Conservation (phyloP, 2,113 vertebrate genomes). For the Eleginops maclovinus region DNA sequence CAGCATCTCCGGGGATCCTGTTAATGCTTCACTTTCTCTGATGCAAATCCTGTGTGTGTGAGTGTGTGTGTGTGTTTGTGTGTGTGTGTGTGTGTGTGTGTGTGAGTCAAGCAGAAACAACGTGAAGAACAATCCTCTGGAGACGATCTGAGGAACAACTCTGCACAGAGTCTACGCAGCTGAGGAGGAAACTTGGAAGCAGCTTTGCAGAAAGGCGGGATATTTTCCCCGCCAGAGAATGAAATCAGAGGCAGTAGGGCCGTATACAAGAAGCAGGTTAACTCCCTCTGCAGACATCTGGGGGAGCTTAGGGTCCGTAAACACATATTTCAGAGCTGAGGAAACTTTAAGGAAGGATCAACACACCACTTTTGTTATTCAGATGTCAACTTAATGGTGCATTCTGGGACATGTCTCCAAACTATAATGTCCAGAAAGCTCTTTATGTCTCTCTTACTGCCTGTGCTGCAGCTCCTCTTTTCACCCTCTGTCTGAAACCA, state of each 20-base stretch:
- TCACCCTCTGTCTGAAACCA: too few relatives aligned
- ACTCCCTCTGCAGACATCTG: not conserved
- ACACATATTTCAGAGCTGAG: not conserved
- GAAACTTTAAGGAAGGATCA: not conserved
- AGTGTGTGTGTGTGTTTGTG: too few relatives aligned
- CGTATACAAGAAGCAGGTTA: too few relatives aligned
- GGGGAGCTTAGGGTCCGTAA: not conserved
- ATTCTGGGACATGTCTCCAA: too few relatives aligned
- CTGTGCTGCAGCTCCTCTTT: too few relatives aligned
- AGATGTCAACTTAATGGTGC: not conserved
- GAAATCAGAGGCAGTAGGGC: too few relatives aligned
- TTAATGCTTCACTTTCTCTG: too few relatives aligned
- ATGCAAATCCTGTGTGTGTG: too few relatives aligned
- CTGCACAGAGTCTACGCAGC: constrained; percentile 8
- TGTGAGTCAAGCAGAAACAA: constrained; percentile 37
- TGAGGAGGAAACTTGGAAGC: constrained; percentile 23
- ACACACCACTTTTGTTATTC: not conserved
- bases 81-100: too few relatives aligned
- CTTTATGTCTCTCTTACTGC: too few relatives aligned
- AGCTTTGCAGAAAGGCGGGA: not conserved
- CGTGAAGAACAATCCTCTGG: constrained; percentile 17
- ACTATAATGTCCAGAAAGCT: too few relatives aligned
- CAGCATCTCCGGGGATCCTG: constrained; percentile 27
- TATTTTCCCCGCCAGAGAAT: not conserved
- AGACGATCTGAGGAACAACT: not conserved